These are phyloP conservation scores for Paratrypauchen microcephalus DNA, from an alignment of 2,797 vertebrate species.

Conservation along the genomic window DNA sequence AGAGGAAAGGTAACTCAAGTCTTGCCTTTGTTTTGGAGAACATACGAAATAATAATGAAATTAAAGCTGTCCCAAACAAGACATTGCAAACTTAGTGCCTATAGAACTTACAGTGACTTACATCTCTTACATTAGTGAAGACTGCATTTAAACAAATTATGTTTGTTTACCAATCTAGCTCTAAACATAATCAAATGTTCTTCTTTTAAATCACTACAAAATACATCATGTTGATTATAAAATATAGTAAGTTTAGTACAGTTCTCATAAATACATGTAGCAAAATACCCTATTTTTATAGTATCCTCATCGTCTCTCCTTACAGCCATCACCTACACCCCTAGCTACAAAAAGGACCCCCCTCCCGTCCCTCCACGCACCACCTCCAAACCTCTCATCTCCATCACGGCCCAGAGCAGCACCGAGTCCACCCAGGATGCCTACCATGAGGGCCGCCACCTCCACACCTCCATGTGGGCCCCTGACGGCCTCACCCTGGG, in stretches of 20 bases:
- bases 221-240: not conserved
- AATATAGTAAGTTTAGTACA: not conserved
- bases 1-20: not conserved
- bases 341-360: slow-evolving; percentile 94
- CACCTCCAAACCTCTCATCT: slow-evolving; percentile 97
- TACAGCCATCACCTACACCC: slow-evolving; percentile 84
- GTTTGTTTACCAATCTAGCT: not conserved
- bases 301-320: not conserved
- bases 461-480: slow-evolving; percentile 84
- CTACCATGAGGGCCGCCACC: slow-evolving; percentile 89
- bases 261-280: no score
- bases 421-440: slow-evolving; percentile 98
- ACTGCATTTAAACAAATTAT: not conserved
- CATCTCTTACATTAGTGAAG: no score
- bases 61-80: no score
- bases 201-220: not conserved
- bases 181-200: not conserved
- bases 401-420: slow-evolving; percentile 98
- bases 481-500: slow-evolving; percentile 70
- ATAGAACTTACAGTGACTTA: no score
- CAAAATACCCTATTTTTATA: not conserved
- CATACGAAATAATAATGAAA: not conserved
- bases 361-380: slow-evolving; percentile 94
- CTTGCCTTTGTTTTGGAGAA: not conserved
- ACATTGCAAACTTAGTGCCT: no score